Conservation (phyloP, 2,797 vertebrate species). For the Columba guinea region DNA sequence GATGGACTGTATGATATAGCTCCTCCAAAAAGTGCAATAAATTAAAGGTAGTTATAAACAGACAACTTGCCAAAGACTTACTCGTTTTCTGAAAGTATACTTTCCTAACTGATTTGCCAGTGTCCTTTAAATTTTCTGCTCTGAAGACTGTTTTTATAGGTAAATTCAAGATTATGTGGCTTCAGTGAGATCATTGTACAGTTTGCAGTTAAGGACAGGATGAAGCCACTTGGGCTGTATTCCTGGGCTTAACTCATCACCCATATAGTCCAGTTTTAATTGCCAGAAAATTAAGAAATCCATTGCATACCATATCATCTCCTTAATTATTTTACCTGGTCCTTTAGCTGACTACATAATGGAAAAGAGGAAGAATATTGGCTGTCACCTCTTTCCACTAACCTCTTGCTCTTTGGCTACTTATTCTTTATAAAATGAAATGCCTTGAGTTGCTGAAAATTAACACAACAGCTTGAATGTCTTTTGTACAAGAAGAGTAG, state of each 20-base stretch:
- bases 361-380: conserved; percentile 4
- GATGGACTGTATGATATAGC: neutral
- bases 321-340: neutral
- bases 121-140: neutral
- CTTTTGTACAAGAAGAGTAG: neutral
- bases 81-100: neutral
- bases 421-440: neutral
- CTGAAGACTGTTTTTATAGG: neutral
- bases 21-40: neutral
- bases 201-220: neutral
- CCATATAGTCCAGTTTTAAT: neutral
- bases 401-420: conserved; percentile 1
- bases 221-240: neutral
- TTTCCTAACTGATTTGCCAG: neutral
- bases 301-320: neutral
- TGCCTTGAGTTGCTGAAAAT: neutral
- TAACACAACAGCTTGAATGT: neutral
- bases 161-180: neutral
- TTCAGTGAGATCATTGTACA: neutral
- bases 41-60: neutral
- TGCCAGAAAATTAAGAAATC: neutral
- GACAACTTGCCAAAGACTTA: neutral
- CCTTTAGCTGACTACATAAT: conserved; percentile 2
- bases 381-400: neutral
- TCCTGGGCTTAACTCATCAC: neutral